phyloP scores from a whole-genome alignment of 1,140 invertebrate genomes.

The Formica selysi region DNA sequence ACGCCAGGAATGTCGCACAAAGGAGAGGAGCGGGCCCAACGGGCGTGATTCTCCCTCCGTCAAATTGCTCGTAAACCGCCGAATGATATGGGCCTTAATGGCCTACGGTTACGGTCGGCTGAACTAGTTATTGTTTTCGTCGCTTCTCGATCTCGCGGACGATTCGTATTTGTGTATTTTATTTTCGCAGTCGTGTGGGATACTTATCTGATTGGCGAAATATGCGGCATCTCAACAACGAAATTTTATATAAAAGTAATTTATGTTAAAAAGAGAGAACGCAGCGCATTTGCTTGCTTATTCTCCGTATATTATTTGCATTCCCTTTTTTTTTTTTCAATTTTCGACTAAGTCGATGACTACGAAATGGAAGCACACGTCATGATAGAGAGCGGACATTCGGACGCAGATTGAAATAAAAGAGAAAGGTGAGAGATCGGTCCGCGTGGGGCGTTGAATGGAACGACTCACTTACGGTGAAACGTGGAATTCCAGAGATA shows the following conservation, averaged over 20 bases:
- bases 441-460: conserved; percentile 22
- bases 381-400: conserved; percentile 5
- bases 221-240: background rate
- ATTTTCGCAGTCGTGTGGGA: background rate
- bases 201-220: too few relatives aligned
- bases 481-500: conserved; percentile 75
- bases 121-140: conserved; percentile 74
- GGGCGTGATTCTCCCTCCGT: conserved; percentile 53
- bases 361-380: background rate
- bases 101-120: conserved; percentile 68
- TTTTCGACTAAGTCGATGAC: background rate
- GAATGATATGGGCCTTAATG: conserved; percentile 73
- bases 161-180: background rate
- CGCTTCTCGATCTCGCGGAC: background rate
- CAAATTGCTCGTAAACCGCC: conserved; percentile 68
- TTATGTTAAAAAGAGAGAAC: background rate
- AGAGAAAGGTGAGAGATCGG: conserved; percentile 61
- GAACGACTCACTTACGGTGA: conserved; percentile 71
- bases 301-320: background rate
- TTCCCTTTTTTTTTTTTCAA: background rate
- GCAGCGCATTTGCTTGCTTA: background rate
- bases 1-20: conserved; percentile 62
- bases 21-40: conserved; percentile 23
- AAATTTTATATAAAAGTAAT: background rate
- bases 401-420: conserved; percentile 23